Base-by-base conservation (phyloP, 1,140 invertebrate species). In the Lasaia peninsularis region DNA sequence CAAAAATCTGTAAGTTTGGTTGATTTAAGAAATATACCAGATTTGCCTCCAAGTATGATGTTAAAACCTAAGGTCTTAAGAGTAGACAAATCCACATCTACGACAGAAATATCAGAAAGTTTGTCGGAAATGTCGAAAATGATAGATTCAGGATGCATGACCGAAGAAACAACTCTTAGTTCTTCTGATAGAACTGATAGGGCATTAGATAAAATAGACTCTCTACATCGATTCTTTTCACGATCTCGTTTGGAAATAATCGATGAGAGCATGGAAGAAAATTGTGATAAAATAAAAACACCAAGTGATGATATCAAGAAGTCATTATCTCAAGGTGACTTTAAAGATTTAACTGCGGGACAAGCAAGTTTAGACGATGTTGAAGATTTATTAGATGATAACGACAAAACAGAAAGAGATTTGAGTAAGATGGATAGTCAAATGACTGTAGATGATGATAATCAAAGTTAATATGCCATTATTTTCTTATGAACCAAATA, bases 291-390 rank as follows among this genome's bases (percentile, higher is more conserved):
- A 63, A n/a, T 67, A 1, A 83, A 67, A 59, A 77, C 67, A 63
- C 70, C 73, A 5, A 83, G 78, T 49, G 61, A 56, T 21, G 18
- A 48, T n/a, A 20, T 37, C 2, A 58, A 63, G 35, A 56, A 60
- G 2, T 62, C 59, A 21, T 48, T 37, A 1, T 49, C 34, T 31
- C 61, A 64, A 51, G 62, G 28, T 40, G 69, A 75, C 24, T 32
- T 50, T 2, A 52, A 44, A 14, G 73, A 75, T 11, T 58, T 62
- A 10, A 80, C 77, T 69, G 69, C 58, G 0, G 80, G 79, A 2
- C 82, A 88, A 58, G 78, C 82, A 0, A 86, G 83, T 58, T 61
- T 88, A 5, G 86, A 88, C 37, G 86, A 88, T 31, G 83, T 88
- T 0, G 86, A 88, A 61, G 86, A 88, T 40, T 60, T 88, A 9